Evolutionary conservation across 1,140 invertebrate genomes (phyloP), one percentile per base, ranked within the genome.

Genomic region (Drosophila parvula): DNA sequence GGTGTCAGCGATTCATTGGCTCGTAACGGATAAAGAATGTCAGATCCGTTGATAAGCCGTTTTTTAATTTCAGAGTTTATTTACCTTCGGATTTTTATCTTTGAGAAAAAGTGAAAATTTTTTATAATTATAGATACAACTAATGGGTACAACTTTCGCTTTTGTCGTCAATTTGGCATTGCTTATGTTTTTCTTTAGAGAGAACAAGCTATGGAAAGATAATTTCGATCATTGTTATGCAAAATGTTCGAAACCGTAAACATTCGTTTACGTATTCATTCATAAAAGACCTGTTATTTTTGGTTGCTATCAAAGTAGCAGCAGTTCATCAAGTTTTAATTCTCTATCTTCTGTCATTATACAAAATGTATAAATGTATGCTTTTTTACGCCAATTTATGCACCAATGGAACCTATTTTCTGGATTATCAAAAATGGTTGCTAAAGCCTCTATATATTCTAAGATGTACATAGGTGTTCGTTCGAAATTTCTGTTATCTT

Each of bases 111-210:
- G 74, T 77, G 57, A 69, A 78, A 78, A 69, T 78, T 28, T 40
- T 34, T 48, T 77, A 60, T 78, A 70, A 78, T 78, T 78, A 55
- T 60, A 38, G 40, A 74, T 36, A 64, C 65, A 65, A 28, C 36
- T 78, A 70, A 78, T 78, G 74, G 74, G 57, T 51, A 78, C 64
- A 63, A 78, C 75, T 78, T 78, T 78, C 75, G 74, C 53, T 78
- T 43, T 38, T 60, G 64, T 56, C 59, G 75, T 58, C 53, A 71
- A 71, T 59, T 71, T 71, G 67, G 51, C 68, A 71, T 58, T 71
- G 65, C 65, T 71, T 62, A 36, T 65, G 47, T 18, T 47, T 71
- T 65, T 58, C 36, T 40, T 71, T 22, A 10, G 22, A 58, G 68
- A 71, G 65, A 71, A 71, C 65, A 58, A 71, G 43, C 30, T 40